phyloP scores from a whole-genome alignment of 2,113 vertebrate genomes.

The Callopanchax toddi region DNA sequence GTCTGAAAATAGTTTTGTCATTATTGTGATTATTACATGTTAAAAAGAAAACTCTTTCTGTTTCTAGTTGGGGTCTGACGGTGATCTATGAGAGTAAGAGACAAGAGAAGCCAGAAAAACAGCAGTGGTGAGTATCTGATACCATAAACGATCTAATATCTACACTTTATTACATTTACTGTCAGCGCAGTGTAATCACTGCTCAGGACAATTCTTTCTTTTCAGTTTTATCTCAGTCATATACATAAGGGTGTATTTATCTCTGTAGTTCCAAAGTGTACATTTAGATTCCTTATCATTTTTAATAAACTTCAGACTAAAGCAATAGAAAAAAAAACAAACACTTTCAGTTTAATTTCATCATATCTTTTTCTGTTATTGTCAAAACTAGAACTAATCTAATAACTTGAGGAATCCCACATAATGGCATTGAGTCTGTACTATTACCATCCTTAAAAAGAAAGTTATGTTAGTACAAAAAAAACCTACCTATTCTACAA shows the following conservation, averaged over 20 bases:
- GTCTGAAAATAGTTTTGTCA: not conserved
- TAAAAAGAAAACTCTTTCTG: conserved; percentile 9
- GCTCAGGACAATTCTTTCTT: not conserved
- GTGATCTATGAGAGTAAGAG: conserved; percentile 88
- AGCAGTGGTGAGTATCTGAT: conserved; percentile 88
- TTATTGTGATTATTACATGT: too few relatives aligned
- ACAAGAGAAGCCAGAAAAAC: conserved; percentile 88
- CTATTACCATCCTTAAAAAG: too few relatives aligned
- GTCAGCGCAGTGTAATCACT: not conserved
- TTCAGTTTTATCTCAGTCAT: too few relatives aligned
- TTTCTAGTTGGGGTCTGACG: conserved; percentile 89
- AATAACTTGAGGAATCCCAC: too few relatives aligned
- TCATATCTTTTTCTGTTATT: not conserved
- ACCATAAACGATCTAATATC: not conserved
- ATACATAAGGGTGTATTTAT: too few relatives aligned
- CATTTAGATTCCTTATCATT: not conserved
- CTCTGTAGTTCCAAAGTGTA: too few relatives aligned
- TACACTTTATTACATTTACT: not conserved
- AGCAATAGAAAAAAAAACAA: not conserved
- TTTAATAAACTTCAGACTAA: not conserved
- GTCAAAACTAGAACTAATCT: too few relatives aligned
- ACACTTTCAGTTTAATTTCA: not conserved
- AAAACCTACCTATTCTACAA: too few relatives aligned
- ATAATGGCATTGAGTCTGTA: not conserved
- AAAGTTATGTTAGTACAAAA: not conserved